Conservation (phyloP, 1,140 invertebrate species). For the Drosophila mauritiana region DNA sequence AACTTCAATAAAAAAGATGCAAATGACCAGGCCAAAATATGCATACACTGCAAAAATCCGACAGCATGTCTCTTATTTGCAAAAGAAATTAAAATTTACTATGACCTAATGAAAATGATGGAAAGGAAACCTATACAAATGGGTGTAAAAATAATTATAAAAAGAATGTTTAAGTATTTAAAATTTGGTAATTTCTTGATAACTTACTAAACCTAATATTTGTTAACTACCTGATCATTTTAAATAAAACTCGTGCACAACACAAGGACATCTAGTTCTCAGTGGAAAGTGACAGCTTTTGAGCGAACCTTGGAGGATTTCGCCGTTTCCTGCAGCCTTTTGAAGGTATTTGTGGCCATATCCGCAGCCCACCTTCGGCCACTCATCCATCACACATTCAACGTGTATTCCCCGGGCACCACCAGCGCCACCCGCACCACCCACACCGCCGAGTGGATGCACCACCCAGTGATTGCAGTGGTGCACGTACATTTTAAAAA, state of each 20-base stretch:
- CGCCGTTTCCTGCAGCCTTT: constrained; percentile 3
- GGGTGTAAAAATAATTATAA: too few relatives aligned
- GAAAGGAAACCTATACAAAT: too few relatives aligned
- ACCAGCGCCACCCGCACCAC: background rate
- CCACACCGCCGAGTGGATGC: constrained; percentile 4
- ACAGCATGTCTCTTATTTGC: background rate
- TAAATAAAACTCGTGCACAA: too few relatives aligned
- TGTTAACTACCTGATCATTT: too few relatives aligned
- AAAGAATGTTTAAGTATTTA: too few relatives aligned
- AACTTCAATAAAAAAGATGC: background rate
- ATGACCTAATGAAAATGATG: too few relatives aligned
- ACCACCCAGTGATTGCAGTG: constrained; percentile 47
- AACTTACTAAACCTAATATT: too few relatives aligned
- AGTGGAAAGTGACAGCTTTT: background rate
- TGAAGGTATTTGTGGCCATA: constrained; percentile 6
- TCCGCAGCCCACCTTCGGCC: constrained; percentile 18
- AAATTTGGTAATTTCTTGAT: too few relatives aligned
- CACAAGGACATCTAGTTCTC: background rate
- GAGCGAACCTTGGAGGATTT: constrained; percentile 1
- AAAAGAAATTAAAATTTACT: too few relatives aligned
- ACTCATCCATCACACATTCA: constrained; percentile 42
- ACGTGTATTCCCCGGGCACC: constrained; percentile 42
- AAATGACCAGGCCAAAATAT: background rate
- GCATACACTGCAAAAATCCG: background rate
- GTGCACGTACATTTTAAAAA: constrained; percentile 64